Evolutionary conservation across 2,888 invertebrate genomes (phyloP).

Genomic region (Anthrax anthrax): DNA sequence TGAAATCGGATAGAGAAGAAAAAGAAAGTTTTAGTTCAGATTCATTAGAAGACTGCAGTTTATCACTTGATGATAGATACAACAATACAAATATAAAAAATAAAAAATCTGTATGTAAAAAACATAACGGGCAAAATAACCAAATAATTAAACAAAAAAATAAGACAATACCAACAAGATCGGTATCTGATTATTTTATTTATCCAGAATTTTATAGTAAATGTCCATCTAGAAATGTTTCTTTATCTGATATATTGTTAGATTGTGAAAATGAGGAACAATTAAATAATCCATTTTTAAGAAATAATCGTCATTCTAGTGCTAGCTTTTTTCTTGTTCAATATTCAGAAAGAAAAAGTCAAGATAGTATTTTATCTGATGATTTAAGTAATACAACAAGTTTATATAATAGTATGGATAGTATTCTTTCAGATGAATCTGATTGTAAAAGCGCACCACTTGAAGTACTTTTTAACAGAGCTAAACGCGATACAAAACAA

Average conservation of each 20-base stretch:
- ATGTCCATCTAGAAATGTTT: slow-evolving; percentile 40
- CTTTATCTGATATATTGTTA: slow-evolving; percentile 38
- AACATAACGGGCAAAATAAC: slow-evolving; percentile 25
- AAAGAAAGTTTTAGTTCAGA: slow-evolving; percentile 66
- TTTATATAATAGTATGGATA: slow-evolving; percentile 66
- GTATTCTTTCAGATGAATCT: slow-evolving; percentile 66
- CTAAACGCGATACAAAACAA: slow-evolving; percentile 1
- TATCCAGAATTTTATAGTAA: slow-evolving; percentile 39
- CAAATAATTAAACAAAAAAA: slow-evolving; percentile 1
- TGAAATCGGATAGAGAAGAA: slow-evolving; percentile 34
- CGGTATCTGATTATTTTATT: slow-evolving; percentile 67
- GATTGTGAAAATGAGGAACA: slow-evolving; percentile 34
- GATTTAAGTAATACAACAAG: slow-evolving; percentile 45
- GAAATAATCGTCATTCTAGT: slow-evolving; percentile 50
- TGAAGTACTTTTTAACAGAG: slow-evolving; percentile 47
- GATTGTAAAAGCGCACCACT: slow-evolving; percentile 66
- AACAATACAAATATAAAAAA: slow-evolving; percentile 24
- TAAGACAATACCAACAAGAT: slow-evolving; percentile 40
- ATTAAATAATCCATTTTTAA: slow-evolving; percentile 40
- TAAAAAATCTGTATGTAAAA: slow-evolving; percentile 38
- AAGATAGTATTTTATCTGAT: slow-evolving; percentile 64
- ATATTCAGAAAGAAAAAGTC: slow-evolving; percentile 43
- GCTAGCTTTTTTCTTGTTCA: slow-evolving; percentile 70
- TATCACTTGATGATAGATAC: slow-evolving; percentile 36
- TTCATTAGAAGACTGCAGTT: slow-evolving; percentile 57